Evolutionary conservation across 1,140 invertebrate genomes (phyloP), one percentile per base, ranked within the genome.

Genomic region (Schlechtendalia chinensis): DNA sequence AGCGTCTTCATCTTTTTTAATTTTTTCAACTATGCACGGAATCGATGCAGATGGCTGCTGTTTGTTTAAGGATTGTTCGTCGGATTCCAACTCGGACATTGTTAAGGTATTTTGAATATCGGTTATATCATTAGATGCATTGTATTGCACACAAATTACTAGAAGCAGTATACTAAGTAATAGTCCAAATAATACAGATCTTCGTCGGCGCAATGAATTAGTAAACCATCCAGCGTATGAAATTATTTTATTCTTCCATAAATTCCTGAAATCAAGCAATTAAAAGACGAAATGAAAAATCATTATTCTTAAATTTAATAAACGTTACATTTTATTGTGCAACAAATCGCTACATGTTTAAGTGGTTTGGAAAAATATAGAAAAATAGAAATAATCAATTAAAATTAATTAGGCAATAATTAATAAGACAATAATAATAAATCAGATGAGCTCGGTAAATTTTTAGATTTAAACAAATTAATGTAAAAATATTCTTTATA

Each of bases 111-210:
- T 69, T 47, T 50, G 67, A 17, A 69, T 69, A 24, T 53, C 32
- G 8, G 32, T 74, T 17, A 54, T 75, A 22, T 82, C 77, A 56
- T 77, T 82, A 22, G 82, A 75, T 12, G 82, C 45, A 59, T 83
- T 84, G 82, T 85, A 85, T 80, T 86, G 84, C 14, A 85, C 80
- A 81, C 84, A 85, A 14, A 85, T 53, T 11, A 86, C 65, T 6
- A 85, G 27, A 10, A 85, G 53, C 2, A 85, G 61, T 11, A 83
- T 81, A 17, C 83, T 22, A 6, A 82, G 54, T 14, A 83, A 56
- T 0, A 82, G 82, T 0, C 83, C 83, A 17, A 85, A 82, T 71
- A 85, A 58, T 27, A 84, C 84, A 14, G 84, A 84, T 81, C 85
- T 85, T 27, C 85, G 83, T 54, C 85, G 81, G 65, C 85, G 84